A percentile compares a stretch with the other conserved stretches of the same genome.
Evolutionary conservation across 1,140 invertebrate species (phyloP).

Genomic region (Solenopsis fugax): DNA sequence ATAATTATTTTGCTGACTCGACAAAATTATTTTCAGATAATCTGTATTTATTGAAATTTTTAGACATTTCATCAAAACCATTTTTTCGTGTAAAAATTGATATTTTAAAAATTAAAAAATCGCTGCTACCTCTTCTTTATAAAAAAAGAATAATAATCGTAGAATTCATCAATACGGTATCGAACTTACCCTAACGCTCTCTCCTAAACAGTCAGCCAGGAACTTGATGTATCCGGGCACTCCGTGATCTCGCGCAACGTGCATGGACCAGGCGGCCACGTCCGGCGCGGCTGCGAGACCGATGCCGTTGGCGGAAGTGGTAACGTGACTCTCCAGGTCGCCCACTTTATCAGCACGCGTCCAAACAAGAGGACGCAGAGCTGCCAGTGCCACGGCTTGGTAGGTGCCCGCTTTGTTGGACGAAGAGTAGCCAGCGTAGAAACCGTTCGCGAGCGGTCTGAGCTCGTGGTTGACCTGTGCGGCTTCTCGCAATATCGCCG

Average conservation of each 20-base stretch:
- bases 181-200: slow-evolving; percentile 80
- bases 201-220: slow-evolving; percentile 90
- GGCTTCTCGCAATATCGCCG: slow-evolving; percentile 92
- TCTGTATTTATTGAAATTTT: too few relatives aligned
- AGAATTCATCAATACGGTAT: not conserved
- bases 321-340: slow-evolving; percentile 80
- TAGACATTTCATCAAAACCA: too few relatives aligned
- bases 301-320: slow-evolving; percentile 82
- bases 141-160: not conserved
- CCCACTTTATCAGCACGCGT: slow-evolving; percentile 72
- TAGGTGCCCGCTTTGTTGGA: slow-evolving; percentile 91
- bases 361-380: slow-evolving; percentile 91
- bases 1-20: too few relatives aligned
- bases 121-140: not conserved
- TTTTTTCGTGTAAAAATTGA: too few relatives aligned
- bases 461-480: slow-evolving; percentile 90
- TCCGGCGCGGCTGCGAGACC: slow-evolving; percentile 77
- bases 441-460: slow-evolving; percentile 89
- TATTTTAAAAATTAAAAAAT: not conserved
- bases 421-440: slow-evolving; percentile 93
- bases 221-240: slow-evolving; percentile 94
- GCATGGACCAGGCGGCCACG: slow-evolving; percentile 86
- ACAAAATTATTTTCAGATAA: too few relatives aligned
- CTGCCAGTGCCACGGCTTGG: slow-evolving; percentile 92
- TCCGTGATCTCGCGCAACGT: slow-evolving; percentile 96